Conservation (phyloP, 2,888 invertebrate species). For the Drosophila histrio region DNA sequence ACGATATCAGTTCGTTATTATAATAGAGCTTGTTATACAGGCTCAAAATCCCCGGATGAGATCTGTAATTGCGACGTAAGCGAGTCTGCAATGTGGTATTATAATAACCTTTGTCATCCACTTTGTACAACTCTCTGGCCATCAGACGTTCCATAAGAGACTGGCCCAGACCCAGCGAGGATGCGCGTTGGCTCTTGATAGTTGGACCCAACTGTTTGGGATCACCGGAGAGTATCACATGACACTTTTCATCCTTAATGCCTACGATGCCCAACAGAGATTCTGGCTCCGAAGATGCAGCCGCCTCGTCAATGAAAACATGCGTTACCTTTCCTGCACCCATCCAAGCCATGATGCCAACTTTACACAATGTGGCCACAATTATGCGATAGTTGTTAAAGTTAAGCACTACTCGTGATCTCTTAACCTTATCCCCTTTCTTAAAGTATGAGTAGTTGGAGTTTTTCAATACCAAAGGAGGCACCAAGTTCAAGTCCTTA, state of each 20-base stretch:
- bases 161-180: not conserved
- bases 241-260: not conserved
- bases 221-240: slow-evolving; percentile 4
- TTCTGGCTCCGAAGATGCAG: not conserved
- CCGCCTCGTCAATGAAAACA: slow-evolving; percentile 1
- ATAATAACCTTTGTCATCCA: not conserved
- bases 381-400: not conserved
- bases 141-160: slow-evolving; percentile 1
- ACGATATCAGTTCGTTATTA: not conserved
- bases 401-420: not conserved
- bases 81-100: not conserved
- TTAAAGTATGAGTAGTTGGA: not conserved
- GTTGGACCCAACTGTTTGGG: not conserved
- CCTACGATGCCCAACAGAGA: not conserved
- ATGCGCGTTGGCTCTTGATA: not conserved
- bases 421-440: not conserved
- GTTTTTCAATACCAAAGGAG: not conserved
- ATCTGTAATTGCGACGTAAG: not conserved
- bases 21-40: slow-evolving; percentile 1
- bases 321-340: not conserved
- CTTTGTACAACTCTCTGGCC: not conserved
- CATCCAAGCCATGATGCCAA: not conserved
- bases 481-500: not conserved
- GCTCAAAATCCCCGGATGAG: not conserved
- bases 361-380: not conserved